Base-by-base conservation (phyloP, 2,797 vertebrate genomes). In the Enteromius thamalakanensis region DNA sequence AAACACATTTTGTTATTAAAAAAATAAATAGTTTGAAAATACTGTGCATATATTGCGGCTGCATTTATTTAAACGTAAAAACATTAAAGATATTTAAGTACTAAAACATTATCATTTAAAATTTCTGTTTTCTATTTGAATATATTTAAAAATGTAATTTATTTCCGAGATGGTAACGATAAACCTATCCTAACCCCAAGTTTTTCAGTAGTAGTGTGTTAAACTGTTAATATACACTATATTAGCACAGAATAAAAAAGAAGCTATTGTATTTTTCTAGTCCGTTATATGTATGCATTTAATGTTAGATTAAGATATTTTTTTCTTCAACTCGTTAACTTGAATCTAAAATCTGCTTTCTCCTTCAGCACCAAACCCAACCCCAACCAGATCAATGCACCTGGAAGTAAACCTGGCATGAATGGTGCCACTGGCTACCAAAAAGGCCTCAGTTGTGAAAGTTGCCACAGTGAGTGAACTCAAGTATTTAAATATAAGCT, bases 311-410 rank as follows among this genome's bases (percentile, higher is more conserved):
- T 17, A 29, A 49, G 2, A 62, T 15, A 62, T 29, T 64, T 32
- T 7, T 3, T 62, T 23, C 21, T 42, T 32, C 1, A 51, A 32
- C 10, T 8, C 37, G 1, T 23, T 6, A 53, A 32, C n/a, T 51
- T 14, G 7, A 37, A 68, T 79, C 29, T 11, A 37, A 79, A 64
- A 37, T 1, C 17, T 7, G 21, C 9, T 37, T 21, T 40, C 8
- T 72, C 51, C 21, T 32, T 40, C 87, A 98, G 97, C 90, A 98
- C 97, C 76, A 98, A 98, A 92, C 97, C 97, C 62, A 98, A 98
- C 90, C 97, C 97, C 53, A 98, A 98, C 90, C 97, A 98, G 95
- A 98, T 98, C 88, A 96, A 97, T 94, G 96, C 95, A 19, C 96
- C 97, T 45, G 96, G 96, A 86, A 96, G 94, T 85, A 98, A 98